These are phyloP conservation scores for Malacoraja senta DNA, from an alignment of 2,797 vertebrate species.

Conservation along the genomic window DNA sequence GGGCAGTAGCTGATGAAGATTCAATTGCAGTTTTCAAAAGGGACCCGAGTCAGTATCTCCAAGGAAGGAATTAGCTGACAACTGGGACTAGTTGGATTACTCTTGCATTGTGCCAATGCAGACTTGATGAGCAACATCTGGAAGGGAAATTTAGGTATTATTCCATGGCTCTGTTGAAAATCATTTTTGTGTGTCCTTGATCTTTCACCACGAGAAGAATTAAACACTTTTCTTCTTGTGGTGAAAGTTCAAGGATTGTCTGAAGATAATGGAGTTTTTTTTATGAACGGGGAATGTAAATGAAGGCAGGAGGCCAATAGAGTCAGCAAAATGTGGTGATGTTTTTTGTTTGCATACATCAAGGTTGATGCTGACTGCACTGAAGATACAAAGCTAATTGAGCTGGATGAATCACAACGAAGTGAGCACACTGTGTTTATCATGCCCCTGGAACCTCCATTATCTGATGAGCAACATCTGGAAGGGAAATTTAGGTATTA, in stretches of 20 bases:
- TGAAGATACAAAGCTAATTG: conserved; percentile 81
- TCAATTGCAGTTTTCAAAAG: no score
- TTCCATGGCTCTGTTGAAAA: background rate
- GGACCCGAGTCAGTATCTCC: no score
- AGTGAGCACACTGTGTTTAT: conserved; percentile 95
- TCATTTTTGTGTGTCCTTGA: background rate
- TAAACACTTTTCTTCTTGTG: background rate
- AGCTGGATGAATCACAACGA: conserved; percentile 91
- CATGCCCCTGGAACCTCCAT: conserved; percentile 79
- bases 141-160: conserved; percentile 69
- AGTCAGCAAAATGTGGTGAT: background rate
- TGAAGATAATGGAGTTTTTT: background rate
- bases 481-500: conserved; percentile 69
- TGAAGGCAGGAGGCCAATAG: background rate
- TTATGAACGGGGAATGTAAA: background rate
- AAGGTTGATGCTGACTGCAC: conserved; percentile 79
- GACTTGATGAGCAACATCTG: conserved; percentile 58
- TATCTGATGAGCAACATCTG: conserved; percentile 62
- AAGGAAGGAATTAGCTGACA: no score
- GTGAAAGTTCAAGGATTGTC: background rate
- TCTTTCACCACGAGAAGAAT: no score
- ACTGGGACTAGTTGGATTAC: no score
- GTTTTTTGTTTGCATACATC: background rate
- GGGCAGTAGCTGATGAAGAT: no score
- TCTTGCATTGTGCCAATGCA: no score